Evolutionary conservation across 2,888 invertebrate genomes (phyloP), one percentile per base, ranked within the genome.

Genomic region (Cheilosia scutellata): DNA sequence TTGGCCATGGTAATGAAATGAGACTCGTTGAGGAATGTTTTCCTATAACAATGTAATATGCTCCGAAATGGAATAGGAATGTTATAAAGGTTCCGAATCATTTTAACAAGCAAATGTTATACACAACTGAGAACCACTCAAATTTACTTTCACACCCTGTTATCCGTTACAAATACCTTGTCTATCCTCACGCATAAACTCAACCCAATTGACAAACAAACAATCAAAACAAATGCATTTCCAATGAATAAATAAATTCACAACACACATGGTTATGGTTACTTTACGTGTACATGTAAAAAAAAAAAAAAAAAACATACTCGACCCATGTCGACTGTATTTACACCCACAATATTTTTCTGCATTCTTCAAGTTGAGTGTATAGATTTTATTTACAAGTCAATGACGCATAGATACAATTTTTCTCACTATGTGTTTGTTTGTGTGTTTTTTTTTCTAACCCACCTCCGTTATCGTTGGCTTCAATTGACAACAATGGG

Each of bases 351-450:
- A 13, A 31, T 57, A 27, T 6, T 33, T 57, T 33, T 68, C 68
- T 60, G 44, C 66, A 76, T 68, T 68, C 51, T 40, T 74, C 25
- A 25, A 33, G 25, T 53, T 31, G 58, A 25, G 58, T 60, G 37
- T 51, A 78, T 83, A 83, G 55, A 83, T 78, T 31, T 55, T 72
- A 83, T 62, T 83, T 49, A 62, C 82, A 83, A 66, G 66, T 66
- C 82, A 83, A 72, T 83, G 82, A 83, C 82, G 78, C 82, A 83
- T 78, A 78, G 78, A 62, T 78, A 66, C 62, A 72, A 53, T 82
- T 82, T 77, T 58, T 42, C 44, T 47, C 13, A 62, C 75, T 40
- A 53, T 47, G 37, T 31, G n/a, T 44, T 37, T 25, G 42, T 57
- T 6, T 5, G 44, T 47, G 6, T 2, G 44, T 40, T 31, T 27